Percentiles rank a stretch among this genome's conserved stretches.
Evolutionary conservation across 2,888 invertebrate genomes (phyloP).

Genomic region (Noctuana brunneofusca): DNA sequence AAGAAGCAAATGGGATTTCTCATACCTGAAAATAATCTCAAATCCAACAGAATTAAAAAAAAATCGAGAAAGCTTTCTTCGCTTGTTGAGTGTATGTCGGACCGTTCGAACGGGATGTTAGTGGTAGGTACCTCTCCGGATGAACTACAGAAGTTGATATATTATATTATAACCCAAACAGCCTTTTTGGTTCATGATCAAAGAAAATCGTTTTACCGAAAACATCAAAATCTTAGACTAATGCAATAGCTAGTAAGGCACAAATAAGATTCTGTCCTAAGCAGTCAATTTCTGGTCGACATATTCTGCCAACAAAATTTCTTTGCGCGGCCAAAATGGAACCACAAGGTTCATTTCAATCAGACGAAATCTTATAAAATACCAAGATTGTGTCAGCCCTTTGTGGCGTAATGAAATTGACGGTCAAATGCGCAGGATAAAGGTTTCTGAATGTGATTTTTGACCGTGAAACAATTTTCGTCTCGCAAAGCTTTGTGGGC

Average conservation of each 20-base stretch:
- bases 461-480: constrained; percentile 23
- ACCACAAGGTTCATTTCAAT: constrained; percentile 22
- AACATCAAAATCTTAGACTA: not conserved
- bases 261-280: constrained; percentile 35
- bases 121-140: too few relatives aligned
- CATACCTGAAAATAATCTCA: too few relatives aligned
- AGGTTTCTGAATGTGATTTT: constrained; percentile 12
- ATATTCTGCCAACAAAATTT: constrained; percentile 25
- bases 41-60: too few relatives aligned
- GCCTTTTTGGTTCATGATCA: too few relatives aligned
- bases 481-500: constrained; percentile 14
- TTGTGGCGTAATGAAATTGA: constrained; percentile 25
- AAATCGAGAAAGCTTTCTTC: too few relatives aligned
- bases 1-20: too few relatives aligned
- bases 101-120: too few relatives aligned
- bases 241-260: constrained; percentile 29
- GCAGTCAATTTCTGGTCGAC: constrained; percentile 30
- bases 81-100: too few relatives aligned
- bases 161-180: too few relatives aligned
- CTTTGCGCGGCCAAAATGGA: constrained; percentile 24
- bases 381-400: constrained; percentile 24
- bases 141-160: too few relatives aligned
- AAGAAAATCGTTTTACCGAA: not conserved
- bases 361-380: constrained; percentile 27
- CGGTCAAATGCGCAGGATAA: constrained; percentile 16